These are phyloP conservation scores for Anoura caudifer DNA, from an alignment of 2,113 vertebrate species.

Conservation along the genomic window DNA sequence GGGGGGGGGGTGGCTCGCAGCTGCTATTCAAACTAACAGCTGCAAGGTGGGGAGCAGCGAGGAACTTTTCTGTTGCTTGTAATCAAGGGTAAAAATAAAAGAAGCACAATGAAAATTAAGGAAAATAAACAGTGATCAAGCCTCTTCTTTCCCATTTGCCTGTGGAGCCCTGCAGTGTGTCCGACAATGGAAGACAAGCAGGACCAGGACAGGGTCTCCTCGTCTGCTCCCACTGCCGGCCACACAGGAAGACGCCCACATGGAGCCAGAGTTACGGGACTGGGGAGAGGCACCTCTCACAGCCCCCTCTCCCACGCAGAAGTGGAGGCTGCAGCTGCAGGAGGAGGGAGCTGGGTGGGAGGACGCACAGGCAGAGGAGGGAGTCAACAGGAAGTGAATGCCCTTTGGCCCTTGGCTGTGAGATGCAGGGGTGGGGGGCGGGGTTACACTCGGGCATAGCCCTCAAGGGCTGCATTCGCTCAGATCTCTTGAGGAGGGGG, in stretches of 20 bases:
- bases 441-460: no score
- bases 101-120: constrained; percentile 70
- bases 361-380: accelerated
- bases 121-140: constrained; percentile 69
- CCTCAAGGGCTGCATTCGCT: not conserved
- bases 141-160: constrained; percentile 74
- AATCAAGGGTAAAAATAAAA: constrained; percentile 69
- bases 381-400: not conserved
- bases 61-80: constrained; percentile 61
- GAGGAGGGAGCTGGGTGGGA: not conserved
- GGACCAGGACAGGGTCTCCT: constrained; percentile 42
- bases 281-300: constrained; percentile 26
- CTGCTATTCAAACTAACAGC: constrained; percentile 54
- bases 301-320: constrained; percentile 13
- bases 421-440: not conserved
- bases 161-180: constrained; percentile 75
- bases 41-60: constrained; percentile 34
- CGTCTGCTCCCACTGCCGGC: constrained; percentile 21
- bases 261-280: constrained; percentile 47
- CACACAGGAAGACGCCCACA: constrained; percentile 55
- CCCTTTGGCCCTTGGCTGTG: not conserved
- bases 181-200: constrained; percentile 55
- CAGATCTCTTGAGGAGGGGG: not conserved
- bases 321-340: not conserved
- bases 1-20: not conserved